Conservation (phyloP, 2,797 vertebrate genomes). For the Pelodytes ibericus region DNA sequence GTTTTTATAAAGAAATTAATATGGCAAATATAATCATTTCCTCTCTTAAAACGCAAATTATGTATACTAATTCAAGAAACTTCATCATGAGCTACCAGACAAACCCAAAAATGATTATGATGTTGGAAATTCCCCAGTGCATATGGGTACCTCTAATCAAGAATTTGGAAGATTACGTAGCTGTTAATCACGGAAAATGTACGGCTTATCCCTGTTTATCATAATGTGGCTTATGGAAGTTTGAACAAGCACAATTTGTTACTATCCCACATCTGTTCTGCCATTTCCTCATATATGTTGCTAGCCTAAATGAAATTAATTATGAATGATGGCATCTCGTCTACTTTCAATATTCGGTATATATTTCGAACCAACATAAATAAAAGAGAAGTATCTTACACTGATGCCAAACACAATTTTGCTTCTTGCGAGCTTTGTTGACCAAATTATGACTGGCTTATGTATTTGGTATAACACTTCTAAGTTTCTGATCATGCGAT, state of each 20-base stretch:
- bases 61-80: constrained; percentile 41
- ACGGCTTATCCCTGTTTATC: constrained; percentile 49
- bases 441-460: too few relatives aligned
- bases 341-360: constrained; percentile 17
- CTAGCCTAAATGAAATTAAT: constrained; percentile 31
- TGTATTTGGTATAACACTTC: too few relatives aligned
- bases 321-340: constrained; percentile 20
- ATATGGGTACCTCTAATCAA: constrained; percentile 54
- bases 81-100: constrained; percentile 37
- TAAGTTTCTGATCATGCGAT: too few relatives aligned
- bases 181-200: constrained; percentile 54
- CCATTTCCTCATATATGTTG: constrained; percentile 38
- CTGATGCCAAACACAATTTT: too few relatives aligned
- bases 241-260: constrained; percentile 54
- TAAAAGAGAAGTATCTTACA: not conserved
- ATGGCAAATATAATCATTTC: constrained; percentile 22
- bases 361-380: constrained; percentile 16
- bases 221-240: constrained; percentile 55
- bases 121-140: constrained; percentile 51
- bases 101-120: constrained; percentile 47
- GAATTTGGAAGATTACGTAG: constrained; percentile 53
- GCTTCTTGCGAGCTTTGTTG: too few relatives aligned
- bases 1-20: constrained; percentile 4
- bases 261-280: constrained; percentile 52
- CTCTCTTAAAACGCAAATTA: constrained; percentile 21